phyloP scores from a whole-genome alignment of 2,113 vertebrate species.

The Hydropotes inermis region DNA sequence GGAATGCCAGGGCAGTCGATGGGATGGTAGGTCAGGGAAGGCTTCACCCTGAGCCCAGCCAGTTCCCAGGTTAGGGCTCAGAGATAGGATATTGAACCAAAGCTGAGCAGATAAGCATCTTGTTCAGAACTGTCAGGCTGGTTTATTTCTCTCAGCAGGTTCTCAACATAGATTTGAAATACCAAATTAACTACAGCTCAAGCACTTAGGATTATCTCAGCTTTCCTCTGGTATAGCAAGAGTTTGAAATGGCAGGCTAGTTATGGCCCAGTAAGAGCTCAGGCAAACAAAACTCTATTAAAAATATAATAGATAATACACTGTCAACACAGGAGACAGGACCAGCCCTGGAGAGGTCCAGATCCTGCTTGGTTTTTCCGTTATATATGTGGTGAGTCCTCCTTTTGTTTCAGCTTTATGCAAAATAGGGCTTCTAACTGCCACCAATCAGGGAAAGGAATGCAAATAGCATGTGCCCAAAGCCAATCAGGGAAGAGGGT shows the following conservation, averaged over 20 bases:
- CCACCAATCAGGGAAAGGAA: neutral
- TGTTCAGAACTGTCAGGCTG: neutral
- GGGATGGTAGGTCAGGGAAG: neutral
- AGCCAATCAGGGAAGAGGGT: neutral
- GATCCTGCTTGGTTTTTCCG: rapidly evolving
- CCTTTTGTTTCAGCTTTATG: neutral
- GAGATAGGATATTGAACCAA: too few species aligned
- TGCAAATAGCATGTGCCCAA: neutral
- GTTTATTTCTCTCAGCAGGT: neutral
- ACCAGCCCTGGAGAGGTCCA: rapidly evolving
- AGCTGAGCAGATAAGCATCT: neutral
- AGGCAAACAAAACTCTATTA: neutral
- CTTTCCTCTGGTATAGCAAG: neutral
- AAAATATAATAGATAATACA: neutral
- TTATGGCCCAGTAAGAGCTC: neutral
- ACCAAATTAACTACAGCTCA: neutral
- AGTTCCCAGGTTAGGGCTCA: neutral
- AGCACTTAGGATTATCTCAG: neutral
- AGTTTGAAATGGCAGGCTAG: neutral
- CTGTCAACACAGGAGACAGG: rapidly evolving
- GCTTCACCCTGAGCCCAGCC: too few species aligned
- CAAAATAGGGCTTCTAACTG: neutral
- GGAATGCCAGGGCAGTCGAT: too few species aligned
- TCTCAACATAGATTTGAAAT: neutral
- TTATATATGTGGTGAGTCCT: neutral